A percentile compares a stretch with the other conserved stretches of the same genome.
These are phyloP conservation scores for Platalea minor DNA, from an alignment of 2,797 vertebrate species.

Conservation along the genomic window DNA sequence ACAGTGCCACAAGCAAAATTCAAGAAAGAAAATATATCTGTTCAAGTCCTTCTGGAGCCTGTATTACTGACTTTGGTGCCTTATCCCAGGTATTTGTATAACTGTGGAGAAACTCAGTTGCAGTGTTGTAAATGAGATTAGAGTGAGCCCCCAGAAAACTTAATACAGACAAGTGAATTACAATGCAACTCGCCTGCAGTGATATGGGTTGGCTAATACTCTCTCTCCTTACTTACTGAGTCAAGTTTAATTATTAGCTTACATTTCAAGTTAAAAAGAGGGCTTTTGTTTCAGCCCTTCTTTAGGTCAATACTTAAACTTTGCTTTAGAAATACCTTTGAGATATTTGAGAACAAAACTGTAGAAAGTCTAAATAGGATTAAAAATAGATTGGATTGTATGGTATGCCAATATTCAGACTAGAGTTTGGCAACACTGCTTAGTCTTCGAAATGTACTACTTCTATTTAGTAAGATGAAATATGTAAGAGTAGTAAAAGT, in stretches of 20 bases:
- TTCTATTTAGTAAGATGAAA: neutral
- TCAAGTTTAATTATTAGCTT: neutral
- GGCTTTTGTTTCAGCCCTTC: neutral
- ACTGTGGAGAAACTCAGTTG: neutral
- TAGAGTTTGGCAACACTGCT: neutral
- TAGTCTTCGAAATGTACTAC: neutral
- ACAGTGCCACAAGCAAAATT: neutral
- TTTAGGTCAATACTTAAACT: neutral
- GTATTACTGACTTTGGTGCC: neutral
- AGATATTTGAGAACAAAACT: neutral
- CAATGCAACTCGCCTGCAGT: neutral
- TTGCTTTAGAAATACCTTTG: neutral
- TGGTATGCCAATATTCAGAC: neutral
- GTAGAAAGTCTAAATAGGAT: neutral
- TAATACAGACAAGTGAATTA: neutral
- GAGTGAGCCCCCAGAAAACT: neutral
- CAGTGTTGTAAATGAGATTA: neutral
- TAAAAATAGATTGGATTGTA: neutral
- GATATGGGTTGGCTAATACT: neutral
- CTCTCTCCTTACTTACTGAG: neutral
- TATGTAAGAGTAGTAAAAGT: neutral
- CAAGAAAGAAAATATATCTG: neutral
- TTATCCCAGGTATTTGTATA: neutral
- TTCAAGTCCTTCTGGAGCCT: neutral
- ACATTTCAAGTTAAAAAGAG: neutral